A percentile compares a stretch with the other conserved stretches of the same genome.
Evolutionary conservation across 2,797 vertebrate genomes (phyloP).

Genomic region (Neosalanx taihuensis): DNA sequence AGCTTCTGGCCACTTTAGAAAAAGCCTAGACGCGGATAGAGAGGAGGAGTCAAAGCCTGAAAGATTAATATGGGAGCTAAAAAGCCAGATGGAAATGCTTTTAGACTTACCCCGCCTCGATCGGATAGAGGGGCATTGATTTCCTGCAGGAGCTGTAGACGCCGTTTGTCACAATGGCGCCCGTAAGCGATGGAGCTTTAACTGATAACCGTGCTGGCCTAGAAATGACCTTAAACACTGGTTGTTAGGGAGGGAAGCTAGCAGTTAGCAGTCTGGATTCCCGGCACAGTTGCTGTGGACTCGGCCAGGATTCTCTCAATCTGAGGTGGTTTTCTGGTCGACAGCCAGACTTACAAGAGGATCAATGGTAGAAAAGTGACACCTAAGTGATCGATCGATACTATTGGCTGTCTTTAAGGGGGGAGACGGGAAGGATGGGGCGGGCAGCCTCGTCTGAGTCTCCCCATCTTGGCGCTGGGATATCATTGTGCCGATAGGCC

Average conservation of each 20-base stretch:
- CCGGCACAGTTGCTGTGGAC: slow-evolving; percentile 17
- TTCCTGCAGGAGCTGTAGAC: slow-evolving; percentile 53
- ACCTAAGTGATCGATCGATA: slow-evolving; percentile 58
- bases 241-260: slow-evolving; percentile 30
- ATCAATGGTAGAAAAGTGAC: slow-evolving; percentile 51
- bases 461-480: slow-evolving; percentile 40
- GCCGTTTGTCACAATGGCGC: slow-evolving; percentile 52
- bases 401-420: slow-evolving; percentile 27
- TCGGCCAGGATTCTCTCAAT: slow-evolving; percentile 36
- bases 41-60: slow-evolving; percentile 53
- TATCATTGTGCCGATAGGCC: slow-evolving; percentile 44
- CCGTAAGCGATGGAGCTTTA: slow-evolving; percentile 46
- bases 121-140: slow-evolving; percentile 53
- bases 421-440: slow-evolving; percentile 18
- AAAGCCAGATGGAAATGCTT: slow-evolving; percentile 57
- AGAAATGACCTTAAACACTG: slow-evolving; percentile 47
- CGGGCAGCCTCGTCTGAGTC: slow-evolving; percentile 1
- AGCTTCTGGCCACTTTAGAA: slow-evolving; percentile 44
- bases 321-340: slow-evolving; percentile 31
- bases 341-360: slow-evolving; percentile 37
- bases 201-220: slow-evolving; percentile 52
- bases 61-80: slow-evolving; percentile 60
- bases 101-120: slow-evolving; percentile 44
- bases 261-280: slow-evolving; percentile 46
- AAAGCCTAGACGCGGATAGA: slow-evolving; percentile 53